Conservation (phyloP, 2,888 invertebrate species). For the Elysia crispata region DNA sequence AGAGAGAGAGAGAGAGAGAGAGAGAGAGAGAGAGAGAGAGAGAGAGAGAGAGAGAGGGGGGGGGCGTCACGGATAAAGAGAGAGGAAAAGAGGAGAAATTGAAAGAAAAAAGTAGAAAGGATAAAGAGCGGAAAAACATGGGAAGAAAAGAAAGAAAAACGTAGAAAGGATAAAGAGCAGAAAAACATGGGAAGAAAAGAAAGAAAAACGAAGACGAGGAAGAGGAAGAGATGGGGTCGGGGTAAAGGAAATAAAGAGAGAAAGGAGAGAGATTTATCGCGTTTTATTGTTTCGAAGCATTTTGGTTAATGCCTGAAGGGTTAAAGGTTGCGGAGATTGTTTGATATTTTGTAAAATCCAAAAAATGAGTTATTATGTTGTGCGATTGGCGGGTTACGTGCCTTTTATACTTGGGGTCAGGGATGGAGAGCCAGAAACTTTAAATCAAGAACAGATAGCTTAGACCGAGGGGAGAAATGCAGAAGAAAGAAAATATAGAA, state of each 20-base stretch:
- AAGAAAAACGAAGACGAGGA: not conserved
- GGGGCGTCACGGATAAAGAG: not conserved
- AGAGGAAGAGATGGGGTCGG: not conserved
- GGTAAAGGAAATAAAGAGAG: not conserved
- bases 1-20: slow-evolving; percentile 5
- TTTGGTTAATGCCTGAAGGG: not conserved
- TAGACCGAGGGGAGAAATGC: too few relatives aligned
- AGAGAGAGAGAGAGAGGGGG: not conserved
- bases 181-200: slow-evolving; percentile 9
- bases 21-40: slow-evolving; percentile 19
- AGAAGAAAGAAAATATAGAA: too few relatives aligned
- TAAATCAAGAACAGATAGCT: too few relatives aligned
- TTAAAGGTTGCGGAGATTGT: not conserved
- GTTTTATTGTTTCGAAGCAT: not conserved
- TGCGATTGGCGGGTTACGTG: too few relatives aligned
- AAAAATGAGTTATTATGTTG: too few relatives aligned
- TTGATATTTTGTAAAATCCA: too few relatives aligned
- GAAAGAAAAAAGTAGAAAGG: not conserved
- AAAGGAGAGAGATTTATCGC: slow-evolving; percentile 6
- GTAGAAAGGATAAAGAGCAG: not conserved
- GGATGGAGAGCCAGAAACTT: too few relatives aligned
- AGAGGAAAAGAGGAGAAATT: not conserved
- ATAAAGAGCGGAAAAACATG: not conserved
- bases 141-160: not conserved
- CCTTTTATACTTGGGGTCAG: too few relatives aligned